phyloP scores from a whole-genome alignment of 2,888 invertebrate genomes.

The Andrena minutula region DNA sequence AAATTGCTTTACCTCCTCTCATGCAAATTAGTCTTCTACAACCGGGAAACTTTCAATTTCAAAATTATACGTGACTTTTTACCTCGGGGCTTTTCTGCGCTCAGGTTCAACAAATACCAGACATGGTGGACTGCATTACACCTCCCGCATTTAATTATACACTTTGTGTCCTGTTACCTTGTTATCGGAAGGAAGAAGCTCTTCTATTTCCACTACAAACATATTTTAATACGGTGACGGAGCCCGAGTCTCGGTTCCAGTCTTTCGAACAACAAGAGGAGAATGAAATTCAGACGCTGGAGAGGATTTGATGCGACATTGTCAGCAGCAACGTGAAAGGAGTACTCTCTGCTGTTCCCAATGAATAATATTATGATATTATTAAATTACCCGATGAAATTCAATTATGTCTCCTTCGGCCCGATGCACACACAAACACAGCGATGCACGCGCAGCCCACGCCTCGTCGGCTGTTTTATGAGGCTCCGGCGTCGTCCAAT shows the following conservation, averaged over 20 bases:
- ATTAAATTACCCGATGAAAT: constrained; percentile 55
- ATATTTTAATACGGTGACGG: too few species aligned
- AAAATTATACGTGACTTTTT: constrained; percentile 6
- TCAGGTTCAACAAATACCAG: not conserved
- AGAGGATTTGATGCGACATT: not conserved
- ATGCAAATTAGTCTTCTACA: constrained; percentile 11
- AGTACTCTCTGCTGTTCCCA: not conserved
- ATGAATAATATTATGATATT: constrained; percentile 51
- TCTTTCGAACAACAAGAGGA: not conserved
- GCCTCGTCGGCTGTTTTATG: constrained; percentile 33
- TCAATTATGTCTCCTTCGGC: constrained; percentile 36
- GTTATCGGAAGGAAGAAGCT: too few species aligned
- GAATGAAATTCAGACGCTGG: not conserved
- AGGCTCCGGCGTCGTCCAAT: constrained; percentile 51
- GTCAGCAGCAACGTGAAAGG: not conserved
- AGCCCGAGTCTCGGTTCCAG: not conserved
- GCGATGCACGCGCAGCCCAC: not conserved
- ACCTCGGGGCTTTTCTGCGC: not conserved
- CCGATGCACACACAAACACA: not conserved
- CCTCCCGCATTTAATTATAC: too few species aligned
- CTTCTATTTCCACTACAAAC: too few species aligned
- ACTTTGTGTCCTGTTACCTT: too few species aligned
- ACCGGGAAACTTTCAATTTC: not conserved
- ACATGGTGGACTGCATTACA: too few species aligned
- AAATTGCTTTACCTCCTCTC: constrained; percentile 36